These are phyloP conservation scores for Beroe ovata DNA, from an alignment of 37 sponge, comb jelly and placozoan genomes.

Conservation along the genomic window DNA sequence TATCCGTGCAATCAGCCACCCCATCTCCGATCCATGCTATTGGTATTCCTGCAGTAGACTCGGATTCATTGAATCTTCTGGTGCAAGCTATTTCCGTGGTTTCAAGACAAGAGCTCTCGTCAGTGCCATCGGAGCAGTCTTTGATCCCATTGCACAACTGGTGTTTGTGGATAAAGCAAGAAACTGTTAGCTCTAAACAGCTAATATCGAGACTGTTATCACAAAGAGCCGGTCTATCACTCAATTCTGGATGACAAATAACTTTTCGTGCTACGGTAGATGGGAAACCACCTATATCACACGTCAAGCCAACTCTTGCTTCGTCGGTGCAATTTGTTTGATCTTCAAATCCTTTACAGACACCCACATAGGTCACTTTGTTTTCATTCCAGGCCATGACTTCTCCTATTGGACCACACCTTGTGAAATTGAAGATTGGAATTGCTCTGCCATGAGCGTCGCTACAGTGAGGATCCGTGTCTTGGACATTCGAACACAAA, in stretches of 20 bases:
- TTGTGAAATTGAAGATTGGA: slow-evolving; percentile 31
- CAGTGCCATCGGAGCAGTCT: neutral
- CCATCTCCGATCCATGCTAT: neutral
- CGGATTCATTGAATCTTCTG: neutral
- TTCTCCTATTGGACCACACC: neutral
- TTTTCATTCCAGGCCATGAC: neutral
- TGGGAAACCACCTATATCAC: neutral
- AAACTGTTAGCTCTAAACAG: neutral
- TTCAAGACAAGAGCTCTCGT: neutral
- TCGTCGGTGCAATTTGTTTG: slow-evolving; percentile 15
- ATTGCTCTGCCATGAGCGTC: neutral
- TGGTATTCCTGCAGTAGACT: neutral
- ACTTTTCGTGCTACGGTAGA: slow-evolving; percentile 3
- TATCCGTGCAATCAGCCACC: neutral
- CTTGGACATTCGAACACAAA: neutral
- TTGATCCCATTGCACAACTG: neutral
- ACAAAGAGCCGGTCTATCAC: neutral
- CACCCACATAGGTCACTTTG: neutral
- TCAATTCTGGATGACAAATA: neutral
- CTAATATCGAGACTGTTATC: neutral
- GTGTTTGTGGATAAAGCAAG: slow-evolving; percentile 7
- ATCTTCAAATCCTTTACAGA: neutral
- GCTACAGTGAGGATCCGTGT: neutral
- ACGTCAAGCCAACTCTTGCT: neutral
- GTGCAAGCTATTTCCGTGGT: neutral